Evolutionary conservation across 2,797 vertebrate genomes (phyloP).

Genomic region (Acrocephalus scirpaceus): DNA sequence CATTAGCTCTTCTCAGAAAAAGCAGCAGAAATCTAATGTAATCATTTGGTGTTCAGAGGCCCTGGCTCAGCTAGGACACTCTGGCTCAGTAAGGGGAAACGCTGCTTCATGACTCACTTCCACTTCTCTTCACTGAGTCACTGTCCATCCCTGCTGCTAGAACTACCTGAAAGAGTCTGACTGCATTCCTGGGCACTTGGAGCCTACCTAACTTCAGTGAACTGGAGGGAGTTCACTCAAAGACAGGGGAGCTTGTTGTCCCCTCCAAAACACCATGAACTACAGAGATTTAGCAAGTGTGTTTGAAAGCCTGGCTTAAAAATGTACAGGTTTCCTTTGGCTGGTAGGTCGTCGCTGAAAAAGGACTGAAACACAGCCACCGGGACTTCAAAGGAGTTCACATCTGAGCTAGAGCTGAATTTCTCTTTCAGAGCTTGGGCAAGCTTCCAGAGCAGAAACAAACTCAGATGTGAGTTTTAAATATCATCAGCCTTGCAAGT

Average conservation of each 20-base stretch:
- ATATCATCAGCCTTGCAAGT: background rate
- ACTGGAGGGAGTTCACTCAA: background rate
- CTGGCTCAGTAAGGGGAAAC: background rate
- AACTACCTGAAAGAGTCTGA: background rate
- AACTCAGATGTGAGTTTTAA: background rate
- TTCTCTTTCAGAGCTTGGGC: background rate
- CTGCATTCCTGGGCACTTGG: background rate
- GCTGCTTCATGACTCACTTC: conserved; percentile 70
- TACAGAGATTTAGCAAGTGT: background rate
- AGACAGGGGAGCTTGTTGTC: background rate
- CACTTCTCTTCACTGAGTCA: conserved; percentile 60
- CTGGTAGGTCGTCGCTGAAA: background rate
- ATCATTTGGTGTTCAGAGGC: conserved; percentile 4
- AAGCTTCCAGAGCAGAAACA: background rate
- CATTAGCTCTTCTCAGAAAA: conserved; percentile 24
- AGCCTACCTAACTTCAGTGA: background rate
- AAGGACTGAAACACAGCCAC: background rate
- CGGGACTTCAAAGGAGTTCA: background rate
- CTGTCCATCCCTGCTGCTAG: conserved; percentile 30
- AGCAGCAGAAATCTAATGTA: conserved; percentile 8
- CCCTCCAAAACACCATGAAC: background rate
- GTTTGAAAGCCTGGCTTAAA: background rate
- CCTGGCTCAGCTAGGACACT: conserved; percentile 17
- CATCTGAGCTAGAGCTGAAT: background rate
- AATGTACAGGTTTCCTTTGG: background rate